Base-by-base conservation (phyloP, 2,888 invertebrate species). In the Serripes groenlandicus region DNA sequence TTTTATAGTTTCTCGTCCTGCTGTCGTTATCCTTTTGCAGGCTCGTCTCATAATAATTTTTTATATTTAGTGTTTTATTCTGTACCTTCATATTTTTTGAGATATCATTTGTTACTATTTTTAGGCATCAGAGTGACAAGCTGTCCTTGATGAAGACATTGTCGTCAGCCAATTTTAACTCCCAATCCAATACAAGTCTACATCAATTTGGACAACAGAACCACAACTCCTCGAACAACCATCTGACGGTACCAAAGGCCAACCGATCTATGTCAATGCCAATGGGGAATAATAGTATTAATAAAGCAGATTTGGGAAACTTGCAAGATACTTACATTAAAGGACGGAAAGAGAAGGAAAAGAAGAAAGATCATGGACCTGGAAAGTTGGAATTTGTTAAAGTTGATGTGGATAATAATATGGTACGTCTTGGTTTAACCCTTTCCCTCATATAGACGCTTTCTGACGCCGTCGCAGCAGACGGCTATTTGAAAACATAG, bases 371-470 rank as follows among this genome's bases (percentile, higher is more conserved):
- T 7, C 66, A 75, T 0, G 82, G 83, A 30, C 81, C 83, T 0
- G 87, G 86, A 69, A 90, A 90, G 58, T 80, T 92, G 49, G 91
- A 92, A 77, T 91, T 92, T 87, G 90, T 92, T 3, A 92, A 92
- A 78, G 92, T 91, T 15, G 92, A 93, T 85, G 87, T 92, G 3
- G 92, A 92, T 78, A 92, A 91, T 81, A 92, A 91, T 70, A 90
- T 88, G 90, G 93, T 92, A 83, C 76, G 90, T 70, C 56, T 18
- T 42, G 3, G 49, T 2, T 49, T 49, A 49, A 49, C 49, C 21
- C 49, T 49, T 1, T 49, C 2, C 49, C 2, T 21, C 2, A 49
- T 49, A 1, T 42, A 15, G 7, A 42, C 15, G 42, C 7, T 7
- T 11, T 42, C 15, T 42, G 42, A n/a, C n/a, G n/a, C n/a, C n/a